Base-by-base conservation (phyloP, 1,140 invertebrate species). In the Phymorhynchus buccinoides region DNA sequence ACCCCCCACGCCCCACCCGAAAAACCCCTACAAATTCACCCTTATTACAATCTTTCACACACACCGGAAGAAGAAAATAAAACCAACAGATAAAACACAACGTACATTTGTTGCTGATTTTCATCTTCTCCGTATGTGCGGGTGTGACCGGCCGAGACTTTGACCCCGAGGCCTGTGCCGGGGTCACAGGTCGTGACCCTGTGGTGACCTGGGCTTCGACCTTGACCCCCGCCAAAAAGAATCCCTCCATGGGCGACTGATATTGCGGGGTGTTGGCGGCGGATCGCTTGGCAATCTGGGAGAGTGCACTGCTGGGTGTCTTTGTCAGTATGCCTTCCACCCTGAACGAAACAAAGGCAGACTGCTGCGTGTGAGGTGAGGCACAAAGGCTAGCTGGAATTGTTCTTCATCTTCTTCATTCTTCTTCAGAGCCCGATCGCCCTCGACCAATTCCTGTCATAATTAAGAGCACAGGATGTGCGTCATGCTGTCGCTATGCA, bases 41-140 rank as follows among this genome's bases (percentile, higher is more conserved):
- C n/a, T n/a, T n/a, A n/a, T n/a, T n/a, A n/a, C n/a, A n/a, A n/a
- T n/a, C n/a, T n/a, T n/a, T n/a, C n/a, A n/a, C n/a, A n/a, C n/a
- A n/a, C n/a, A n/a, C n/a, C n/a, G n/a, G n/a, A n/a, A n/a, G n/a
- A n/a, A n/a, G n/a, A n/a, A n/a, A n/a, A n/a, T n/a, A n/a, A n/a
- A n/a, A n/a, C n/a, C n/a, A n/a, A n/a, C n/a, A n/a, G n/a, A n/a
- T n/a, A n/a, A n/a, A n/a, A n/a, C n/a, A n/a, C 30, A 32, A 86
- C 90, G 89, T 87, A 91, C 90, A 88, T 85, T 85, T 87, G 78
- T 89, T 87, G 82, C 89, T 91, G 77, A 91, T 83, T 87, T 89
- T 90, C n/a, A 87, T 52, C 42, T 82, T 77, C 27, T 86, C 81
- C 14, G 86, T 83, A n/a, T 88, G 87, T 39, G 66, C 39, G 39